Evolutionary conservation across 2,888 invertebrate species (phyloP), one percentile per base, ranked within the genome.

Genomic region (Odontomyia ornata): DNA sequence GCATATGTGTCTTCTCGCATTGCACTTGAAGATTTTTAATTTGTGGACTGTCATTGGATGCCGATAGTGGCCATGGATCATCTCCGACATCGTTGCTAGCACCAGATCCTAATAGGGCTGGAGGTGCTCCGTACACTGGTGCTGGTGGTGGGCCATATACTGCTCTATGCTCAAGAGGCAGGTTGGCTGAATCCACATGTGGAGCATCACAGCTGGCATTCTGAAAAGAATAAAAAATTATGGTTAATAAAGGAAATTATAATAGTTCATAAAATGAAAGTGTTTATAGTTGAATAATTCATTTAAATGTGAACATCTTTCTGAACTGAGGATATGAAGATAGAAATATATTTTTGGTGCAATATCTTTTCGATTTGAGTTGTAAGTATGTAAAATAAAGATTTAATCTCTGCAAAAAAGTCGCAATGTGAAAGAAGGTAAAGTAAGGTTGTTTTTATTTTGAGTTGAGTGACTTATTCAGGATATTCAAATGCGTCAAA

Each of bases 1-100:
- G 90, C 96, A 97, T 97, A 85, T 96, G 95, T 67, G 96, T 96
- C 87, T 97, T 97, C 87, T 97, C 97, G 87, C 97, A 97, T 86
- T 97, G 96, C 81, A 97, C 97, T 89, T 96, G 95, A 80, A 96
- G 88, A 84, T 95, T 95, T 87, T 96, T 96, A 83, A 97, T 96
- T 87, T 96, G 95, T 0, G 96, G 96, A 87, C 95, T 95, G 84
- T 97, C 96, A 76, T 87, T 86, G 23, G 95, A 93, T 65, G 94
- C 91, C 62, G 94, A 93, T 81, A 95, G 87, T 0, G 96, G 96
- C 97, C 96, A 97, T 77, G 94, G 93, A 83, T 96, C 96, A 82
- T 95, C 95, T 25, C 91, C 88, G 76, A 90, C 82, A 86, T 87
- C 87, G 76, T 88, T 88, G 77, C 87, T 87, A 77, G 84, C 81